Percentiles rank a stretch among this genome's conserved stretches.
Evolutionary conservation across 2,797 vertebrate genomes (phyloP).

Genomic region (Rallus crepitans): DNA sequence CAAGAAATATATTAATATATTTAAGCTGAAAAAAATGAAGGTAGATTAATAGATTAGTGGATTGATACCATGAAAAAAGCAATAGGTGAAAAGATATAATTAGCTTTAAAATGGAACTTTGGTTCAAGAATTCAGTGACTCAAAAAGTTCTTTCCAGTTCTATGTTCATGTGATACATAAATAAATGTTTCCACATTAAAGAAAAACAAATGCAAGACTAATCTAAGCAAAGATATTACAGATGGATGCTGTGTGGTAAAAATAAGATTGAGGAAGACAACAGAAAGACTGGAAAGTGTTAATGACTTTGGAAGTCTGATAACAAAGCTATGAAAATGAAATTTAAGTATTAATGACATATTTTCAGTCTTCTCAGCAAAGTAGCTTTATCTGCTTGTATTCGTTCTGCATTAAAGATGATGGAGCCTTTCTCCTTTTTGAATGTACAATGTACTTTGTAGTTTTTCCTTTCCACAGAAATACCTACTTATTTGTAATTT

Average conservation of each 20-base stretch:
- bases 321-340: neutral
- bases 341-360: neutral
- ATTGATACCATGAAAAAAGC: neutral
- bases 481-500: neutral
- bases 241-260: neutral
- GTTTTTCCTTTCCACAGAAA: neutral
- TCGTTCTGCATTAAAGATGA: neutral
- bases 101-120: neutral
- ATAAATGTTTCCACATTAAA: neutral
- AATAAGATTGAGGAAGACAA: neutral
- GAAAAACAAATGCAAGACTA: neutral
- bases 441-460: neutral
- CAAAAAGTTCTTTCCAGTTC: neutral
- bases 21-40: neutral
- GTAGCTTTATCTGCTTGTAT: neutral
- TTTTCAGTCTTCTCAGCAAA: neutral
- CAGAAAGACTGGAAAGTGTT: neutral
- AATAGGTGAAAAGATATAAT: neutral
- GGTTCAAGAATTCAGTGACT: neutral
- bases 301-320: neutral
- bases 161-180: neutral
- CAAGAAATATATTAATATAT: neutral
- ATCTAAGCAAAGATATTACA: neutral
- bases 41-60: neutral
- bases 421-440: neutral